Conservation (phyloP, 1,140 invertebrate genomes). For the Drosophila obscura region DNA sequence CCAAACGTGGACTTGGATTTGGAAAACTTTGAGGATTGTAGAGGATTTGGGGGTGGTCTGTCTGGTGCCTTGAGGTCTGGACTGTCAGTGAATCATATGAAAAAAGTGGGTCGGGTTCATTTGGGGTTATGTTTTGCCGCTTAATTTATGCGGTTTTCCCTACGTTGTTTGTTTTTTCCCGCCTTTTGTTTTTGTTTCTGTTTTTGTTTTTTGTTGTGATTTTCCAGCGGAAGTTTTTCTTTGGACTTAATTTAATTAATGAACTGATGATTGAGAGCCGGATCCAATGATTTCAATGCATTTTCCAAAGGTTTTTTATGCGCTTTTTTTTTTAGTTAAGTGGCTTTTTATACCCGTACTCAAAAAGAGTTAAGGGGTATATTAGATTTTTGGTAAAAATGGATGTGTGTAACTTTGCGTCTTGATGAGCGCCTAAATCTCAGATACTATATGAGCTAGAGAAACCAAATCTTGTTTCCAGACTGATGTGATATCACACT, state of each 20-base stretch:
- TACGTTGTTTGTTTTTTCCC: too few species aligned
- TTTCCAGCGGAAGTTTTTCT: conserved; percentile 52
- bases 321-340: background rate
- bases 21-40: background rate
- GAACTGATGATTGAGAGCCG: conserved; percentile 53
- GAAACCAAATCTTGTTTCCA: too few species aligned
- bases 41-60: conserved; percentile 20
- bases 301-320: conserved; percentile 26
- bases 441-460: too few species aligned
- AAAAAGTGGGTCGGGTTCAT: conserved; percentile 48
- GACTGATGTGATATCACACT: too few species aligned
- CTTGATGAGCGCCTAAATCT: too few species aligned
- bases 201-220: conserved; percentile 33
- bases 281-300: conserved; percentile 22
- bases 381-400: too few species aligned
- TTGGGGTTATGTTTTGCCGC: conserved; percentile 43
- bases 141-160: conserved; percentile 74
- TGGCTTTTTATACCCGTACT: background rate
- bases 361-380: too few species aligned
- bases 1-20: conserved; percentile 7
- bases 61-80: conserved; percentile 36
- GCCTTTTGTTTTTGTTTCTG: conserved; percentile 36
- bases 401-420: too few species aligned
- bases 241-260: conserved; percentile 66
- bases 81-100: conserved; percentile 63